Percentiles rank a stretch among this genome's conserved stretches.
phyloP scores from a whole-genome alignment of 2,797 vertebrate species.

The Scomberomorus guttatus region DNA sequence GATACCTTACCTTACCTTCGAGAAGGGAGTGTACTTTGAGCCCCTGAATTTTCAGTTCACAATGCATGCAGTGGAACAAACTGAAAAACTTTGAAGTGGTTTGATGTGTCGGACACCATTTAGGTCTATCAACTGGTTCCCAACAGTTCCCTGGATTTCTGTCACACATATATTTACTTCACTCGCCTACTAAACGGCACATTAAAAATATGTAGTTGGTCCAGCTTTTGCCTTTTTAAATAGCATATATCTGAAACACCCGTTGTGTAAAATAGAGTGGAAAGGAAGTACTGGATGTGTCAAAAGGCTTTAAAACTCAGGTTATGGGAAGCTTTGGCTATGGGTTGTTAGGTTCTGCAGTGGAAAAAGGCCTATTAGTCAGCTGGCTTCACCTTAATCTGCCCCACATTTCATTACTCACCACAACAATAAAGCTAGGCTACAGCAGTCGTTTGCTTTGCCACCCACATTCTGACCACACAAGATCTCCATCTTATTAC shows the following conservation, averaged over 20 bases:
- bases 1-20: background rate
- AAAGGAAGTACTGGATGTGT: background rate
- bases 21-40: background rate
- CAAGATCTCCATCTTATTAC: slow-evolving; percentile 22
- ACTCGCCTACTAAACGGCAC: background rate
- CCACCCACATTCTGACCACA: slow-evolving; percentile 26
- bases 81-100: background rate
- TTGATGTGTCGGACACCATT: background rate
- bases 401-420: slow-evolving; percentile 28
- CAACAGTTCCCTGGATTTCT: too few species aligned
- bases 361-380: background rate
- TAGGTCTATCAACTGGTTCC: background rate
- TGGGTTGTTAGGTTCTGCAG: background rate
- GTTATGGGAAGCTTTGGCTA: background rate
- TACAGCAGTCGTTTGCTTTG: slow-evolving; percentile 19
- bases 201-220: accelerated
- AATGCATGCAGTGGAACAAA: background rate
- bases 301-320: background rate
- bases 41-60: background rate
- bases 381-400: slow-evolving; percentile 7
- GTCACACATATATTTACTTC: background rate
- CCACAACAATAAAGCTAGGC: slow-evolving; percentile 20
- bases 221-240: background rate
- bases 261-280: background rate
- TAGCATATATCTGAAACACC: background rate